These are phyloP conservation scores for Troides oblongomaculatus DNA, from an alignment of 2,888 invertebrate genomes.

Conservation along the genomic window DNA sequence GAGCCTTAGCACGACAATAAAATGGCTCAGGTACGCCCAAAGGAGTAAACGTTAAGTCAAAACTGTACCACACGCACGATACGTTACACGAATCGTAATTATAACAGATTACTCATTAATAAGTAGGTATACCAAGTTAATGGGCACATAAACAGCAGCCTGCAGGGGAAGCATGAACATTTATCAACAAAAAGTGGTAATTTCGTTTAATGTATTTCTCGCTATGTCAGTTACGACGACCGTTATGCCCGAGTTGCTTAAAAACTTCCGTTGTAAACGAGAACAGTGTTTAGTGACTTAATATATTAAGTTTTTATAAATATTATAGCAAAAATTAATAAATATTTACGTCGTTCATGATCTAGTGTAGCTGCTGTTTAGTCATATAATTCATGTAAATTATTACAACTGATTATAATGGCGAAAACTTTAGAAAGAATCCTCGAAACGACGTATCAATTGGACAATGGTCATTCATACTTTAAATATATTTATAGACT, in stretches of 20 bases:
- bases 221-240: slow-evolving; percentile 57
- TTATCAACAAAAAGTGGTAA: slow-evolving; percentile 77
- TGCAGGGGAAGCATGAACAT: slow-evolving; percentile 56
- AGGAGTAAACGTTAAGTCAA: slow-evolving; percentile 27
- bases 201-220: slow-evolving; percentile 66
- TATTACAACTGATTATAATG: too few species aligned
- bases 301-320: slow-evolving; percentile 31
- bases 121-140: slow-evolving; percentile 74
- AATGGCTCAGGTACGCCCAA: slow-evolving; percentile 19
- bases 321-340: too few species aligned
- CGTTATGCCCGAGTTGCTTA: slow-evolving; percentile 52
- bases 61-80: slow-evolving; percentile 41
- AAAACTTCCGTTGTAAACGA: slow-evolving; percentile 47
- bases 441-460: too few species aligned
- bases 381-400: too few species aligned
- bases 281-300: slow-evolving; percentile 45
- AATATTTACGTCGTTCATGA: too few species aligned
- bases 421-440: too few species aligned
- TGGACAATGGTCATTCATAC: too few species aligned
- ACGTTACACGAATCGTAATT: slow-evolving; percentile 60
- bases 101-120: slow-evolving; percentile 74
- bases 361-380: too few species aligned
- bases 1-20: slow-evolving; percentile 20
- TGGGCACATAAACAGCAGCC: slow-evolving; percentile 74
- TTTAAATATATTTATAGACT: too few species aligned